Evolutionary conservation across 2,113 vertebrate species (phyloP).

Genomic region (Coptodon bakossiorum): DNA sequence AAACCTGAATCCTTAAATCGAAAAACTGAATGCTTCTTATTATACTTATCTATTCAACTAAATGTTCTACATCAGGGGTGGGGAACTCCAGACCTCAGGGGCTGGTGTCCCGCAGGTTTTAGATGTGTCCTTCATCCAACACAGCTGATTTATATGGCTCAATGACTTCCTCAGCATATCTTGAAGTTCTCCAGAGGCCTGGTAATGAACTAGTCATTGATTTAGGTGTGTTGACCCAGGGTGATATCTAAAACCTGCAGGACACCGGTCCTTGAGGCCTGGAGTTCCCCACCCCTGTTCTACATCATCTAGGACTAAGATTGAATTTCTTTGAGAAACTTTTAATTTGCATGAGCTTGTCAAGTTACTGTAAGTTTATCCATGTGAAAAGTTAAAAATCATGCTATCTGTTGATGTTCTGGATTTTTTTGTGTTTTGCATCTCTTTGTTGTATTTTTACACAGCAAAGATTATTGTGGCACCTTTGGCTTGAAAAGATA

Average conservation of each 20-base stretch:
- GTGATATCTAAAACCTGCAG: neutral
- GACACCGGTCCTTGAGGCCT: neutral
- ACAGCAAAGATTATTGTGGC: neutral
- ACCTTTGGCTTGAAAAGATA: neutral
- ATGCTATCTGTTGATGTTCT: neutral
- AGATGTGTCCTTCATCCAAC: neutral
- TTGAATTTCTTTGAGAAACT: neutral
- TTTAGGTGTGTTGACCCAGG: neutral
- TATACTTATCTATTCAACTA: neutral
- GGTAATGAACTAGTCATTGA: neutral
- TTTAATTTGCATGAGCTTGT: neutral
- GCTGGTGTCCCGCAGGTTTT: neutral
- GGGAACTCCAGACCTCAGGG: neutral
- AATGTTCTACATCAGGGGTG: neutral
- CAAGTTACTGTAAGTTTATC: neutral
- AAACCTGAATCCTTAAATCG: neutral
- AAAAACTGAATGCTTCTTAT: neutral
- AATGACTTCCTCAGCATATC: neutral
- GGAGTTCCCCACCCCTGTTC: neutral
- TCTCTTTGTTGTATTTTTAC: neutral
- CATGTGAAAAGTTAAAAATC: neutral
- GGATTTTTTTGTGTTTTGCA: neutral
- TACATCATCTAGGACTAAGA: neutral
- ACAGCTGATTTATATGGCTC: neutral
- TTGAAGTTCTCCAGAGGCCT: neutral